Percentiles rank a stretch among this genome's conserved stretches.
Evolutionary conservation across 2,113 vertebrate species (phyloP).

Genomic region (Salvelinus namaycush): DNA sequence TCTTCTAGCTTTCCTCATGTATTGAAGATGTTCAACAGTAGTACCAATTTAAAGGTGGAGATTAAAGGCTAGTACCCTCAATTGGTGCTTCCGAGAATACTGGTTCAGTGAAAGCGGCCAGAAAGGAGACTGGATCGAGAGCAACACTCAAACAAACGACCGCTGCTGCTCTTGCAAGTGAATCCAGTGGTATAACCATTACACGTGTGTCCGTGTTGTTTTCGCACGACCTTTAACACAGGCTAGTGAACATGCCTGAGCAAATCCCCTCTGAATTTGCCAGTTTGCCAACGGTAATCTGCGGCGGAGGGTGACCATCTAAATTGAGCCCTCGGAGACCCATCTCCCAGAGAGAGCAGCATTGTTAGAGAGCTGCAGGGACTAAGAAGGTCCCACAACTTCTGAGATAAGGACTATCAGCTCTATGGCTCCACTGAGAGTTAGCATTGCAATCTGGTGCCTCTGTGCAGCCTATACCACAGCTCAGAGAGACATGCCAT

Average conservation of each 20-base stretch:
- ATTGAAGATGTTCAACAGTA: conserved; percentile 55
- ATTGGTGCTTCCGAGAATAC: conserved; percentile 43
- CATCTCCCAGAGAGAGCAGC: conserved; percentile 55
- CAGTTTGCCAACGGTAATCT: conserved; percentile 66
- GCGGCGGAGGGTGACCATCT: conserved; percentile 66
- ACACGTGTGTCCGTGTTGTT: conserved; percentile 70
- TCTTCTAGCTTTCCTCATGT: conserved; percentile 48
- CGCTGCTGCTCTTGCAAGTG: conserved; percentile 61
- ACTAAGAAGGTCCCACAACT: conserved; percentile 58
- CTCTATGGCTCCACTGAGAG: conserved; percentile 56
- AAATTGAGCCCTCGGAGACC: conserved; percentile 80
- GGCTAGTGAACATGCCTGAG: conserved; percentile 66
- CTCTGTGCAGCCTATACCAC: conserved; percentile 20
- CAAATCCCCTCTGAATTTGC: conserved; percentile 71
- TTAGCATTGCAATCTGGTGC: conserved; percentile 58
- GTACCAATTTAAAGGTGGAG: conserved; percentile 37
- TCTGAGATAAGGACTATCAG: conserved; percentile 71
- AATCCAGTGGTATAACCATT: conserved; percentile 67
- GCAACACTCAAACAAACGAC: conserved; percentile 48
- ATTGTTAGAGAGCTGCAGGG: conserved; percentile 66
- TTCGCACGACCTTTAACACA: conserved; percentile 69
- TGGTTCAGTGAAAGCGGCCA: conserved; percentile 3
- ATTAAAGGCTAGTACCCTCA: conserved; percentile 19
- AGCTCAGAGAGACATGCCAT: background rate
- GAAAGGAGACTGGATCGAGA: background rate